Base-by-base conservation (phyloP, 2,113 vertebrate genomes). In the Austrofundulus limnaeus region DNA sequence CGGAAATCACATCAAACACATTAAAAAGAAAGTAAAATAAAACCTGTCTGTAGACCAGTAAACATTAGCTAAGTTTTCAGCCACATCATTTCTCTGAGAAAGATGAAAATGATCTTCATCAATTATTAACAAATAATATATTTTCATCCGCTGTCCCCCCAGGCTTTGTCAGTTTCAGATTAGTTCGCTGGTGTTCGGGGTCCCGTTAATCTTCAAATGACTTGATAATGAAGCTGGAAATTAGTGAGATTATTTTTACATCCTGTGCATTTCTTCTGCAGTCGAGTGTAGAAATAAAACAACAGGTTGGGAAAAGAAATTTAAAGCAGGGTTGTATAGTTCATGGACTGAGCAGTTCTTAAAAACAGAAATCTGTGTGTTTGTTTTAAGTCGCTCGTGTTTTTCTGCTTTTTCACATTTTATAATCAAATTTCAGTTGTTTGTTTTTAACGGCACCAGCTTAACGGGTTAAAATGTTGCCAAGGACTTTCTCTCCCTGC, bases 181-280 rank as follows among this genome's bases (percentile, higher is more conserved):
- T 53, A 67, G 53, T 10, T n/a, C 2, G 9, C 1, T n/a, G 17
- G 41, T 8, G 10, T 34, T 51, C 20, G 2, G 41, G 12, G 46
- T 23, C 52, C 39, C 48, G 53, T 67, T 68, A 59, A 80, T 75
- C 72, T 55, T 62, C 34, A 23, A 19, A 42, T 19, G 70, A 70
- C 45, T 59, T 25, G 42, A 62, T 71, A 62, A 75, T 59, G 58
- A 75, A 75, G 58, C 57, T 70, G 62, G 57, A 75, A 74, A 75
- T 71, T 13, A 59, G 53, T 47, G 15, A 11, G 62, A 75, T 46
- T 41, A n/a, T 28, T 75, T 71, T 80, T 34, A 54, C 21, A 58
- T 34, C 45, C 59, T 61, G 42, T 41, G 4, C 2, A n/a, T n/a
- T n/a, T n/a, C n/a, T n/a, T n/a, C n/a, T n/a, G n/a, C n/a, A n/a